Percentiles rank a stretch among this genome's conserved stretches.
Conservation (phyloP, 2,113 vertebrate genomes). For the Colossoma macropomum region DNA sequence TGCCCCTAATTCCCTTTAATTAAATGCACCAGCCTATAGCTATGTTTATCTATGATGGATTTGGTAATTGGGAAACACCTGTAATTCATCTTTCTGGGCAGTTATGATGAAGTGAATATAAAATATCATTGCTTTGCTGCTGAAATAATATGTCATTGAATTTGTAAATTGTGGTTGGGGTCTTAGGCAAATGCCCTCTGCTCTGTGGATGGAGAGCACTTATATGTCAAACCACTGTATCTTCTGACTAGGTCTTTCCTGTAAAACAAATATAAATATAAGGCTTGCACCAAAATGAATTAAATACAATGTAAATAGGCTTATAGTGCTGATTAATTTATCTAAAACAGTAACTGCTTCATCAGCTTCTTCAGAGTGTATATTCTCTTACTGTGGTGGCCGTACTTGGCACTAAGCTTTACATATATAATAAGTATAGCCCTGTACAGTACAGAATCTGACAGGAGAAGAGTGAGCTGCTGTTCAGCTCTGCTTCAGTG, state of each 20-base stretch:
- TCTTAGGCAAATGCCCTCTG: conserved; percentile 31
- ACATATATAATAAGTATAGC: neutral
- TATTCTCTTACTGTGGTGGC: no score
- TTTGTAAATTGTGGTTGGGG: conserved; percentile 19
- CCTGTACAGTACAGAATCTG: neutral
- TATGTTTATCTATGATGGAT: conserved; percentile 46
- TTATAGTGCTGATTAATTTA: neutral
- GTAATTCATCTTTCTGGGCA: conserved; percentile 44
- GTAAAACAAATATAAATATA: no score
- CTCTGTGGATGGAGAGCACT: neutral
- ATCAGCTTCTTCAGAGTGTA: no score
- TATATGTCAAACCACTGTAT: neutral
- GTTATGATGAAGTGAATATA: conserved; percentile 38
- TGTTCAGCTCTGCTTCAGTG: conserved; percentile 21
- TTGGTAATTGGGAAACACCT: conserved; percentile 42
- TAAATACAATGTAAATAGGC: neutral
- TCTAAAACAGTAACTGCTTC: no score
- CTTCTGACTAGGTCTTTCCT: no score
- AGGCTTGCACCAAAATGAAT: no score
- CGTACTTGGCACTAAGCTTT: neutral
- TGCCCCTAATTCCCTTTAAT: conserved; percentile 25
- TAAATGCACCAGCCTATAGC: conserved; percentile 33
- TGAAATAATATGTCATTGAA: conserved; percentile 40
- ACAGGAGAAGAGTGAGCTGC: conserved; percentile 17
- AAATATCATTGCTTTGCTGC: neutral